Percentiles rank a stretch among this genome's conserved stretches.
These are phyloP conservation scores for Pocillopora meandrina DNA, from an alignment of 92 coral and sea anemone species.

Conservation along the genomic window DNA sequence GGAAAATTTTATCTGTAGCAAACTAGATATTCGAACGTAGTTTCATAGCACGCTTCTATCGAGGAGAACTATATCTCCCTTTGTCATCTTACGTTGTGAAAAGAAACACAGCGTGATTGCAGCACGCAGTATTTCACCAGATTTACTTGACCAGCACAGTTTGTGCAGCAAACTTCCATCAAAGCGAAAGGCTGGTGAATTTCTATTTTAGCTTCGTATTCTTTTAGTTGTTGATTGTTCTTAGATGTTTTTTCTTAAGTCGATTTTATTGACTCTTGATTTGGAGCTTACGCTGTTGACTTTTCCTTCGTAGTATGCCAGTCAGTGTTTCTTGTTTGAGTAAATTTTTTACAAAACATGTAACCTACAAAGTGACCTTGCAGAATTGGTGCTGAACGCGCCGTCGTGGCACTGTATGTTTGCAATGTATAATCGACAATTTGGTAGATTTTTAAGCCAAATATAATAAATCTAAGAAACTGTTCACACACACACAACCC, in stretches of 20 bases:
- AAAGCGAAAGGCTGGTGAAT: not conserved
- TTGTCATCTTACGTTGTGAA: not conserved
- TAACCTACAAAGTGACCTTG: too few species aligned
- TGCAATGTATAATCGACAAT: too few species aligned
- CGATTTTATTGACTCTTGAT: not conserved
- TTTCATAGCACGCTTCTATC: not conserved
- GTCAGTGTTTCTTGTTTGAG: not conserved
- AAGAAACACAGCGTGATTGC: not conserved
- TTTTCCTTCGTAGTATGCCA: not conserved
- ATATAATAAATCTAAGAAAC: too few species aligned
- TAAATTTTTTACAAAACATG: not conserved
- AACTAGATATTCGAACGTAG: not conserved
- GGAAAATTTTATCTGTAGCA: not conserved
- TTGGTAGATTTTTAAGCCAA: too few species aligned
- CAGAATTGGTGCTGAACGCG: too few species aligned
- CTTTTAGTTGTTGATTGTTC: not conserved
- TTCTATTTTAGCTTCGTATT: not conserved
- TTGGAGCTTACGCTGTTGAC: not conserved
- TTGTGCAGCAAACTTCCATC: slow-evolving; percentile 14
- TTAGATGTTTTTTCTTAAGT: not conserved
- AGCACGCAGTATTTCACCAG: slow-evolving; percentile 22
- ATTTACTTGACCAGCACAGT: not conserved
- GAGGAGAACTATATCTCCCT: not conserved
- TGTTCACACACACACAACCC: too few species aligned
- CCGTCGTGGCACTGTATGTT: too few species aligned